These are phyloP conservation scores for Scatophagus argus DNA, from an alignment of 2,113 vertebrate genomes.

Conservation along the genomic window DNA sequence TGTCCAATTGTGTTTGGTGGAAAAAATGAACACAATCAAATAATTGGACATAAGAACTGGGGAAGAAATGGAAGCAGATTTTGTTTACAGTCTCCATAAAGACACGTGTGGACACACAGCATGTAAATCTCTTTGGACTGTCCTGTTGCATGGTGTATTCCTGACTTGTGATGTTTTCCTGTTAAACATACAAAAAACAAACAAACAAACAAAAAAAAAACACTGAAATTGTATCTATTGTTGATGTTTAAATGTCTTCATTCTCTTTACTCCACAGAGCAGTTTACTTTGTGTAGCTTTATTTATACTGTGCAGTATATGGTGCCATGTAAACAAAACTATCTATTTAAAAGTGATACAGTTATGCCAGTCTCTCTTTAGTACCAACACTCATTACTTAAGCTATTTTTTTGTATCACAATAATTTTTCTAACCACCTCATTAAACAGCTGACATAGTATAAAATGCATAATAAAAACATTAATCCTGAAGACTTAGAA, in stretches of 20 bases:
- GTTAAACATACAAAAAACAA: not conserved
- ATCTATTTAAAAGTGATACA: not conserved
- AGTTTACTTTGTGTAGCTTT: not conserved
- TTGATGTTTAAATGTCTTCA: not conserved
- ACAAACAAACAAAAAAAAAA: not conserved
- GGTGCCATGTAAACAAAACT: not conserved
- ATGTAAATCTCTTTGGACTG: not conserved
- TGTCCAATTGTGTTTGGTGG: not conserved
- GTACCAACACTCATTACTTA: not conserved
- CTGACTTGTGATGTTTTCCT: constrained; percentile 1
- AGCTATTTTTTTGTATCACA: not conserved
- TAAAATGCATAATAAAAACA: not conserved
- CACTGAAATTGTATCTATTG: not conserved
- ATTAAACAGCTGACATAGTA: not conserved
- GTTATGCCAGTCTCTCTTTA: not conserved
- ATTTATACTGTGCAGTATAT: not conserved
- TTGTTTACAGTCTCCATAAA: constrained; percentile 8
- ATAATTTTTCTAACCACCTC: not conserved
- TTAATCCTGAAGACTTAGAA: not conserved
- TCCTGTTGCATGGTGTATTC: not conserved
- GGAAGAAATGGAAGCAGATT: constrained; percentile 14
- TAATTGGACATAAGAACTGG: constrained; percentile 28
- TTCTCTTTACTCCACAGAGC: not conserved
- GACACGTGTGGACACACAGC: not conserved
- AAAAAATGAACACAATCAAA: constrained; percentile 17